Percentiles rank a stretch among this genome's conserved stretches.
Conservation (phyloP, 2,797 vertebrate genomes). For the Jordanella pulchra region DNA sequence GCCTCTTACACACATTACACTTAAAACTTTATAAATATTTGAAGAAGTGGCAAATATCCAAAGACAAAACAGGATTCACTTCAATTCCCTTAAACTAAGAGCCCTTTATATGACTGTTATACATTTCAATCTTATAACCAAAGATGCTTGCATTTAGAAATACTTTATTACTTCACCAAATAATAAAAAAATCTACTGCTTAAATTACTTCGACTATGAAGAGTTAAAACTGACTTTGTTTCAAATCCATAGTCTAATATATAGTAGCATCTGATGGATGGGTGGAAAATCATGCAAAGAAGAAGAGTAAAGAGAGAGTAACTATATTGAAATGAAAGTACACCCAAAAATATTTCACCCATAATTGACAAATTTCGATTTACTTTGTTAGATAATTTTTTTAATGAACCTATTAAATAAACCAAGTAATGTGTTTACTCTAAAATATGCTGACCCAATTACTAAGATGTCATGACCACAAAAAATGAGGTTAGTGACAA, state of each 20-base stretch:
- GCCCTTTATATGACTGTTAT: not conserved
- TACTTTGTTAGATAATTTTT: too few relatives aligned
- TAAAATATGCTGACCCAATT: not conserved
- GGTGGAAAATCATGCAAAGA: not conserved
- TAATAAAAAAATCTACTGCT: too few relatives aligned
- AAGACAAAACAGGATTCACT: not conserved
- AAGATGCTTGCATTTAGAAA: not conserved
- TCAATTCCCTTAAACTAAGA: not conserved
- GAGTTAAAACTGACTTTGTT: not conserved
- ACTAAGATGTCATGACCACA: not conserved
- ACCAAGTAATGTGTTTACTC: not conserved
- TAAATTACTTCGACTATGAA: too few relatives aligned
- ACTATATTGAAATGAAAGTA: too few relatives aligned
- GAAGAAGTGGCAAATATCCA: not conserved
- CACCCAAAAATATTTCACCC: too few relatives aligned
- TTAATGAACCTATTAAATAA: too few relatives aligned
- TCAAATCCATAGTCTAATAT: not conserved
- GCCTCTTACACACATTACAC: not conserved
- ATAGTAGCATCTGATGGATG: not conserved
- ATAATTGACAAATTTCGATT: too few relatives aligned
- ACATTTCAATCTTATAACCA: not conserved
- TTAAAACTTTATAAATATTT: not conserved
- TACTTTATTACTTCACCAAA: not conserved
- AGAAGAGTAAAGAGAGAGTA: too few relatives aligned
- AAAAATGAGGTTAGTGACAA: not conserved